These are phyloP conservation scores for Coregonus clupeaformis DNA, from an alignment of 2,113 vertebrate genomes.

Conservation along the genomic window DNA sequence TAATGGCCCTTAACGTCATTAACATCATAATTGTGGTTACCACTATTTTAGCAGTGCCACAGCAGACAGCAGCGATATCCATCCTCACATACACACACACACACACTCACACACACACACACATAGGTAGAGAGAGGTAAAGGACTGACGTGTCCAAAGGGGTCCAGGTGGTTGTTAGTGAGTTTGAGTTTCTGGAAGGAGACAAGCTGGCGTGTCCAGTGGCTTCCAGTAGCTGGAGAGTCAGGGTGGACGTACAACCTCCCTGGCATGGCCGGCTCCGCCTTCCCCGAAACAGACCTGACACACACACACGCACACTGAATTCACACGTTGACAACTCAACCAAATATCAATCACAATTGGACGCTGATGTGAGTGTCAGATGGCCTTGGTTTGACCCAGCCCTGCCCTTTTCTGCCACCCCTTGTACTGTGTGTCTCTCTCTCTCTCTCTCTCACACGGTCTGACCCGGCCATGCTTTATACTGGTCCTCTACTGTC, in stretches of 20 bases:
- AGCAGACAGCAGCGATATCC: no score
- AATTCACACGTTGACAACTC: no score
- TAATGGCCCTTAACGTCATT: constrained; percentile 80
- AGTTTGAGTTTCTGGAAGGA: constrained; percentile 99
- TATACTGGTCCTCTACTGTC: background rate
- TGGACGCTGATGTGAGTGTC: background rate
- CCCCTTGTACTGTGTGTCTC: background rate
- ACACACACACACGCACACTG: background rate
- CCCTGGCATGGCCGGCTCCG: constrained; percentile 95
- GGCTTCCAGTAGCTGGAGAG: constrained; percentile 90
- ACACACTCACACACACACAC: no score
- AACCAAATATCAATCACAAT: no score
- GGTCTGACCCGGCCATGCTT: no score
- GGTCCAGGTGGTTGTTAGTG: constrained; percentile 98
- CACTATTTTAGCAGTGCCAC: no score
- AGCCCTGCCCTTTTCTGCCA: background rate
- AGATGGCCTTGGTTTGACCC: constrained; percentile 17
- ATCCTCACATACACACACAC: background rate
- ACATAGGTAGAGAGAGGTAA: no score
- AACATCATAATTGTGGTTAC: constrained; percentile 55
- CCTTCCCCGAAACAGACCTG: constrained; percentile 95
- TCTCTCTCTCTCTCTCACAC: no score
- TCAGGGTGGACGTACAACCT: constrained; percentile 96
- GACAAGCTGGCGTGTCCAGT: constrained; percentile 97
- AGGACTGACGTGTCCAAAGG: constrained; percentile 92